Evolutionary conservation across 2,797 vertebrate genomes (phyloP).

Genomic region (Trachurus trachurus): DNA sequence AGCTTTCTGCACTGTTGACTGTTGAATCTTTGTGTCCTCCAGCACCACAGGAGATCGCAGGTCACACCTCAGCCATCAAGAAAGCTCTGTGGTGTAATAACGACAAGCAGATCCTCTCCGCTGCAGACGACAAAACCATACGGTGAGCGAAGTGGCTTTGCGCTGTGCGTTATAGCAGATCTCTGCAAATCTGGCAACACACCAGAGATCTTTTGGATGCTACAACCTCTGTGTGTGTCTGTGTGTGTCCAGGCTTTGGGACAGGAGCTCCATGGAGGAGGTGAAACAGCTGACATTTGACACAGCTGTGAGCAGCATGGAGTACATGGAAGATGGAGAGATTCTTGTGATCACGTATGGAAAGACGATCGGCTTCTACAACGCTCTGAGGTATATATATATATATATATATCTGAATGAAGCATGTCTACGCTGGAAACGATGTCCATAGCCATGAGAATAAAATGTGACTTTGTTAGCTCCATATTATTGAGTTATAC

Average conservation of each 20-base stretch:
- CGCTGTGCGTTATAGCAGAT: neutral
- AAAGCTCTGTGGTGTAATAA: slow-evolving; percentile 97
- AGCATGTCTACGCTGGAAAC: too few relatives aligned
- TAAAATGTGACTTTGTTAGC: neutral
- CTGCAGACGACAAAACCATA: slow-evolving; percentile 95
- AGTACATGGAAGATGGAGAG: slow-evolving; percentile 94
- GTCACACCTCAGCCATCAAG: slow-evolving; percentile 96
- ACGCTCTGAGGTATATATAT: slow-evolving; percentile 87
- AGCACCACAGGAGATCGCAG: slow-evolving; percentile 94
- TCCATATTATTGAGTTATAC: too few relatives aligned
- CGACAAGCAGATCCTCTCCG: slow-evolving; percentile 96
- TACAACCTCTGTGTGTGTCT: neutral
- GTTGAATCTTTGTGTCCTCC: slow-evolving; percentile 1
- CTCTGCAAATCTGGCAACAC: neutral
- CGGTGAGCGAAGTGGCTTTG: slow-evolving; percentile 83
- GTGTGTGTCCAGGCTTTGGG: slow-evolving; percentile 89
- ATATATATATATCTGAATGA: neutral
- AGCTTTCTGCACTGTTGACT: neutral
- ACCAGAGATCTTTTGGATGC: neutral
- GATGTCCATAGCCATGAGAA: neutral
- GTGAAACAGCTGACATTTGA: slow-evolving; percentile 93
- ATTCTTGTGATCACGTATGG: slow-evolving; percentile 96
- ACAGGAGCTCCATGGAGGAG: slow-evolving; percentile 90
- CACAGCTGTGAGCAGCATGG: slow-evolving; percentile 97
- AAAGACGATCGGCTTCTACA: slow-evolving; percentile 94